Base-by-base conservation (phyloP, 2,113 vertebrate genomes). In the Nasalis larvatus region DNA sequence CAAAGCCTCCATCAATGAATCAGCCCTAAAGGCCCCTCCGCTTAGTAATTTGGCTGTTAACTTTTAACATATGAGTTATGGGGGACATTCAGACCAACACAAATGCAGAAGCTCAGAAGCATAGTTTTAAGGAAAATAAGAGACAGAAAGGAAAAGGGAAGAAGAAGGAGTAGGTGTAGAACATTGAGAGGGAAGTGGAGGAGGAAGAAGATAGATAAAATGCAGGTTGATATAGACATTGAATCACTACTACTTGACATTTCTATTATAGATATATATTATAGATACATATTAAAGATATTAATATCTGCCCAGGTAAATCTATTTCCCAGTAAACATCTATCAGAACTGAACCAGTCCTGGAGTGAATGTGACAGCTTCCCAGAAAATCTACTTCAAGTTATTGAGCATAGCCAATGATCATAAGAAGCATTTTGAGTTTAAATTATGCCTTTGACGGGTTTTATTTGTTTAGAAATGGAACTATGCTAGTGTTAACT, bases 391-490 rank as follows among this genome's bases (percentile, higher is more conserved):
- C 40, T 73, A 52, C n/a, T 52, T 77, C 82, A 90, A 86, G 37
- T 80, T 89, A 89, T 23, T 89, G 42, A 80, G 56, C 74, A 91
- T 23, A 87, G 42, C 35, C 84, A 92, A 56, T 69, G 83, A 35
- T 42, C 56, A 81, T n/a, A 84, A 77, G 40, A 84, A 89, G 37
- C 69, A 89, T 77, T 93, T 37, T 63, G 45, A 78, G 10, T 76
- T 73, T 92, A 96, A 95, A 84, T 77, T 93, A 80, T 89, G 27
- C 66, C 60, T 97, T 83, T 9, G 3, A 89, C 81, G 54, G 42
- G 7, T 92, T 97, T 91, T 94, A 71, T 94, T 95, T 96, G 68
- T 95, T 97, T 97, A 95, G 68, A 95, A 97, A 84, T 77, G 25
- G 40, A 84, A 58, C 27, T 81, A 78, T 93, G 78, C 35, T 86